These are phyloP conservation scores for Columba livia DNA, from an alignment of 2,113 vertebrate genomes.

Conservation along the genomic window DNA sequence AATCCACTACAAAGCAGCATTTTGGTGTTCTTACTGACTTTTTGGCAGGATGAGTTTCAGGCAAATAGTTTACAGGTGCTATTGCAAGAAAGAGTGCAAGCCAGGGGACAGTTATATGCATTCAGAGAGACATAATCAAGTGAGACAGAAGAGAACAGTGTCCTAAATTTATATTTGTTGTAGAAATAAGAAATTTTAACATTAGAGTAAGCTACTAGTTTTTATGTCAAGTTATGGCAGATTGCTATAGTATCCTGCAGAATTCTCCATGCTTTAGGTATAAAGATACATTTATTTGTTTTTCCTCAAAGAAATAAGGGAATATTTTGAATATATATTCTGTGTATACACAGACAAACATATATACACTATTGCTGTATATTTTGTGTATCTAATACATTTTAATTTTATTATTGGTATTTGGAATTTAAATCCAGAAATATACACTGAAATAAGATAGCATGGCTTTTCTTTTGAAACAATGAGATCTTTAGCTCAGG, in stretches of 20 bases:
- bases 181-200: neutral
- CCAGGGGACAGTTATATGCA: neutral
- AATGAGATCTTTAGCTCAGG: neutral
- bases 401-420: neutral
- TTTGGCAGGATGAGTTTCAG: neutral
- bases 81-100: neutral
- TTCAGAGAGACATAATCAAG: neutral
- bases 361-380: neutral
- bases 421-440: neutral
- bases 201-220: neutral
- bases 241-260: neutral
- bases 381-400: neutral
- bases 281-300: neutral
- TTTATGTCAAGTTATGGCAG: neutral
- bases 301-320: neutral
- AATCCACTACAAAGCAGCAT: neutral
- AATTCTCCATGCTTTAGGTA: neutral
- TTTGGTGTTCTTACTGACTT: neutral
- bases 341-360: neutral
- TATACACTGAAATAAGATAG: neutral
- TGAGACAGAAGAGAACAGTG: neutral
- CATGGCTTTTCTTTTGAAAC: neutral
- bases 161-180: neutral
- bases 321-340: neutral
- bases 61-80: neutral